A percentile compares a stretch with the other conserved stretches of the same genome.
Conservation (phyloP, 2,888 invertebrate species). For the Loripinus fragilis region DNA sequence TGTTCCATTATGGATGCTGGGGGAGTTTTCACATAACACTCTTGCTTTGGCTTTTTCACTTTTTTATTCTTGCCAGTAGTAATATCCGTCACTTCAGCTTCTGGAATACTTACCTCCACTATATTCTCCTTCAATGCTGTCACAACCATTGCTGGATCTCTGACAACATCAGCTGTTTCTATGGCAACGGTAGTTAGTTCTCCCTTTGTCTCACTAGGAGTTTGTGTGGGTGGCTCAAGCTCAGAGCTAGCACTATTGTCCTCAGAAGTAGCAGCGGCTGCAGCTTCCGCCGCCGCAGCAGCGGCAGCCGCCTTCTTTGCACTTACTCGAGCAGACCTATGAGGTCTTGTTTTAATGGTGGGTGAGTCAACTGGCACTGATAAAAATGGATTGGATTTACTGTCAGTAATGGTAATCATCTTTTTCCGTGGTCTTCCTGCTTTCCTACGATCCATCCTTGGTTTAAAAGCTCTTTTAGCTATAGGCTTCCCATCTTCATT, state of each 20-base stretch:
- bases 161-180: background rate
- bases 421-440: constrained; percentile 76
- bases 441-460: constrained; percentile 68
- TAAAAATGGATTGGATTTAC: constrained; percentile 10
- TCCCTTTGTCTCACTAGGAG: background rate
- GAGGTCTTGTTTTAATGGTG: background rate
- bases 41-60: constrained; percentile 47
- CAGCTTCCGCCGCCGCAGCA: too few relatives aligned
- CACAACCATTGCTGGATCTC: background rate
- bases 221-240: too few relatives aligned
- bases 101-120: constrained; percentile 4
- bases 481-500: constrained; percentile 63
- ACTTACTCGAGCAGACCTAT: background rate
- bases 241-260: background rate
- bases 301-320: background rate
- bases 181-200: background rate
- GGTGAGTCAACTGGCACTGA: constrained; percentile 14
- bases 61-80: constrained; percentile 17
- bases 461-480: constrained; percentile 66
- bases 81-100: background rate
- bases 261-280: background rate
- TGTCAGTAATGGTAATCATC: constrained; percentile 10
- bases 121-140: background rate
- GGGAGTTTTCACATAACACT: constrained; percentile 66
- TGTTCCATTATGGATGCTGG: constrained; percentile 66